A percentile compares a stretch with the other conserved stretches of the same genome.
Evolutionary conservation across 2,888 invertebrate genomes (phyloP).

Genomic region (Odiellus spinosus): DNA sequence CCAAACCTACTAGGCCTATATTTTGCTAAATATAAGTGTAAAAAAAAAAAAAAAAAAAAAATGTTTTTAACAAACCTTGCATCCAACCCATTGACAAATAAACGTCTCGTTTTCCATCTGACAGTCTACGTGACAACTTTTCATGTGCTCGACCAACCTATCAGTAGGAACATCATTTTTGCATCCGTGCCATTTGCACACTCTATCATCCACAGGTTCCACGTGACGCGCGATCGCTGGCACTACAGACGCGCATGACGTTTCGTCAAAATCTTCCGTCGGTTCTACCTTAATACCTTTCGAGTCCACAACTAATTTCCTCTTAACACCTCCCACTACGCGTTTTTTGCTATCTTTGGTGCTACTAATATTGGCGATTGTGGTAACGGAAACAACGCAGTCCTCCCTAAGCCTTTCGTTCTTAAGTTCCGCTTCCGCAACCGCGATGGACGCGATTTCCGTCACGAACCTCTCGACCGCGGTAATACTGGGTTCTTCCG

Average conservation of each 20-base stretch:
- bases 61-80: constrained; percentile 52
- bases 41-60: too few species aligned
- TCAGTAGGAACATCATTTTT: constrained; percentile 20
- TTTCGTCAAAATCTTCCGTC: too few species aligned
- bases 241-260: not conserved
- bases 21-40: too few species aligned
- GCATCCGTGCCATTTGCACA: constrained; percentile 29
- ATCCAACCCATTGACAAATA: constrained; percentile 80
- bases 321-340: too few species aligned
- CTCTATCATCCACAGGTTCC: constrained; percentile 4
- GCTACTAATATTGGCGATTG: not conserved
- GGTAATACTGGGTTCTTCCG: not conserved
- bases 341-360: too few species aligned
- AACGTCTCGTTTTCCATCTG: constrained; percentile 64
- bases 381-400: not conserved
- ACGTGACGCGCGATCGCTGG: not conserved
- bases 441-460: not conserved
- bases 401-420: not conserved
- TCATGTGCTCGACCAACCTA: constrained; percentile 24
- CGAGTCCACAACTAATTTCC: too few species aligned
- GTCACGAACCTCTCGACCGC: not conserved
- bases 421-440: not conserved
- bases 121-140: constrained; percentile 26
- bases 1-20: too few species aligned
- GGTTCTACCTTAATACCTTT: too few species aligned